phyloP scores from a whole-genome alignment of 2,113 vertebrate species.

The Psittacula cyanocephala region DNA sequence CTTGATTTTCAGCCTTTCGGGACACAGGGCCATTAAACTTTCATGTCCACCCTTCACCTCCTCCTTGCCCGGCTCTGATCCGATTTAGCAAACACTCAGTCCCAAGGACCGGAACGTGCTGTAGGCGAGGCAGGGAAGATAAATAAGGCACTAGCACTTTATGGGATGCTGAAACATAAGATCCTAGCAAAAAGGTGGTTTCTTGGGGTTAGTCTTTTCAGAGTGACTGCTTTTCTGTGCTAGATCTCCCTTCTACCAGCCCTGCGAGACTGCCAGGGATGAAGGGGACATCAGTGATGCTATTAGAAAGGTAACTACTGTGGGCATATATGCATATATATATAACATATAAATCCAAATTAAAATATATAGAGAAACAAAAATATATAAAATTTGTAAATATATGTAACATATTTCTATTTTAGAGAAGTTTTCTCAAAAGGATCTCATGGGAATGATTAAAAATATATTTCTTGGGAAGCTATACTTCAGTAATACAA shows the following conservation, averaged over 20 bases:
- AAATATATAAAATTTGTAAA: background rate
- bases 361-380: background rate
- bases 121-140: background rate
- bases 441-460: background rate
- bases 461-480: background rate
- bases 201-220: background rate
- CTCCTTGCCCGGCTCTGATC: background rate
- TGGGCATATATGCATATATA: too few relatives aligned
- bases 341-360: background rate
- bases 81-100: background rate
- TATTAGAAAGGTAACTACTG: background rate
- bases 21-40: constrained; percentile 33
- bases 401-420: background rate
- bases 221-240: background rate
- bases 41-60: background rate
- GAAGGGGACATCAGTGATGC: background rate
- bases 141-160: fast-evolving
- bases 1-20: background rate
- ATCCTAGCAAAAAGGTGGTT: background rate
- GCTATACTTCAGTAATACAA: background rate
- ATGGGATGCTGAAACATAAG: too few relatives aligned
- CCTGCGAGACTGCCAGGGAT: background rate
- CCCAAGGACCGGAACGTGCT: background rate
- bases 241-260: background rate
- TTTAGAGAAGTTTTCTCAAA: background rate